Conservation (phyloP, 1,140 invertebrate genomes). For the Sitobion miscanthi region DNA sequence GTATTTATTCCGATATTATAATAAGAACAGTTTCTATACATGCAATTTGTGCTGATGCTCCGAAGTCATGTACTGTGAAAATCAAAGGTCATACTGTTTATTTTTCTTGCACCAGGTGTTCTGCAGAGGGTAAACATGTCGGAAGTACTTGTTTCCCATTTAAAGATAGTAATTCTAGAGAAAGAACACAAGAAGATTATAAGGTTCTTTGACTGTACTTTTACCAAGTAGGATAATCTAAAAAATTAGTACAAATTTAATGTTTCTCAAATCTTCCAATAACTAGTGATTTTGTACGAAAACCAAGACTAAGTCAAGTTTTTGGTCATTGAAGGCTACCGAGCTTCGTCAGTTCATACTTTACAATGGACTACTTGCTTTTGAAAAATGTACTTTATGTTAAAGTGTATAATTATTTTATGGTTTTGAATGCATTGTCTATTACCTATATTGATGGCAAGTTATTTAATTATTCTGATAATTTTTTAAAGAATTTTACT, state of each 20-base stretch:
- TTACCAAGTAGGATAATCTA: background rate
- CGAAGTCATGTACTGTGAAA: background rate
- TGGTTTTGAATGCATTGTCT: no score
- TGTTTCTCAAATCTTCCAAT: background rate
- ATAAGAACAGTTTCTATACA: background rate
- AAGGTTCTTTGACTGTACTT: background rate
- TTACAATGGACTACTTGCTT: no score
- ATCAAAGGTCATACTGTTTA: background rate
- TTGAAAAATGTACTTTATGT: no score
- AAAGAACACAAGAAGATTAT: background rate
- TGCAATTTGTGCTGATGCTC: slow-evolving; percentile 12
- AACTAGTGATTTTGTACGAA: background rate
- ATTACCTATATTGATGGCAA: no score
- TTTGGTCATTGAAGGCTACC: no score
- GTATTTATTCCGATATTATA: background rate
- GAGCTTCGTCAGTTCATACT: no score
- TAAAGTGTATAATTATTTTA: no score
- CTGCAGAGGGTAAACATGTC: background rate
- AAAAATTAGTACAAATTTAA: background rate
- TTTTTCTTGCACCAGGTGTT: background rate
- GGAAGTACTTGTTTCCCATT: background rate
- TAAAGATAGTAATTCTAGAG: background rate
- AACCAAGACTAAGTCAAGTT: no score
- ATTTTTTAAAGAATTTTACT: no score
- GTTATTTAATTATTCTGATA: no score